phyloP scores from a whole-genome alignment of 2,113 vertebrate genomes.

The Mandrillus leucophaeus region DNA sequence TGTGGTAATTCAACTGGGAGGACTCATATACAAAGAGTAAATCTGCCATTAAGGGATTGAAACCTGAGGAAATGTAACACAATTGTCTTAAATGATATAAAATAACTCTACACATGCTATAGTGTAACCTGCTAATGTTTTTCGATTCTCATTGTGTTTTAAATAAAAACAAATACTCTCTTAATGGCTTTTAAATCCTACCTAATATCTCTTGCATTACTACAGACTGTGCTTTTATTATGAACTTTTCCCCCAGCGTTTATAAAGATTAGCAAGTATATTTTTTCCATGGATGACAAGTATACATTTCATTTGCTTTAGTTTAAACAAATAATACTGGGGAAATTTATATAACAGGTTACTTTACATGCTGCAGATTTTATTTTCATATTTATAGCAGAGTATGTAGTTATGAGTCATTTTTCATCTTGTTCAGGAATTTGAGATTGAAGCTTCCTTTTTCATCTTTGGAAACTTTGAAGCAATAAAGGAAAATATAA shows the following conservation, averaged over 20 bases:
- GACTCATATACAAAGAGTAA: neutral
- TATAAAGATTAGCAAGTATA: neutral
- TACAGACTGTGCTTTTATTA: neutral
- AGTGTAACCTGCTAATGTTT: neutral
- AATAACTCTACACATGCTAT: neutral
- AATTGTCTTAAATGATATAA: neutral
- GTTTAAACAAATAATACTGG: neutral
- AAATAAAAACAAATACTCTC: neutral
- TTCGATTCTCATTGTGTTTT: neutral
- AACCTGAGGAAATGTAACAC: neutral
- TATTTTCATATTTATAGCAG: neutral
- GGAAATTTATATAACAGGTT: neutral
- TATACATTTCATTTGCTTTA: neutral
- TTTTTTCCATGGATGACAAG: neutral
- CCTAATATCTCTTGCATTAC: neutral
- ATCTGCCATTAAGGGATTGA: neutral
- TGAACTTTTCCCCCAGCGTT: neutral
- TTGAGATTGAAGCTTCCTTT: neutral
- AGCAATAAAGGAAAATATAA: neutral
- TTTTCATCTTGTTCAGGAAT: neutral
- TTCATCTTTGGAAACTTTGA: neutral
- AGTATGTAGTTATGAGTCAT: neutral
- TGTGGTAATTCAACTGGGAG: neutral
- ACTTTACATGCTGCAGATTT: neutral
- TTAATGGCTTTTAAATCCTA: neutral